phyloP scores from a whole-genome alignment of 2,113 vertebrate genomes.

The Gallinago paraguaiae region DNA sequence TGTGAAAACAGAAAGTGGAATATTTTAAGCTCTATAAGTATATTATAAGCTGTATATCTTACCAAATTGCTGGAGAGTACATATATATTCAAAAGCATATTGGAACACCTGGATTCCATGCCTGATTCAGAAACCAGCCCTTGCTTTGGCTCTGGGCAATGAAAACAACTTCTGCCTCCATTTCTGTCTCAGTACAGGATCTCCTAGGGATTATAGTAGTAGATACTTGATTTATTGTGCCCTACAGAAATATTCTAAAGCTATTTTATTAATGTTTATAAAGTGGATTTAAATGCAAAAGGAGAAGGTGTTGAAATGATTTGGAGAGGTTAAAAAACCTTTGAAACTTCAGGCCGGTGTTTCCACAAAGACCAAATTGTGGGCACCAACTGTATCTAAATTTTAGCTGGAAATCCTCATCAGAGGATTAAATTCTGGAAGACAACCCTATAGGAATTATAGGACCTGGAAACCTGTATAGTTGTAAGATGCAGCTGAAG shows the following conservation, averaged over 20 bases:
- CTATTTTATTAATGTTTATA: background rate
- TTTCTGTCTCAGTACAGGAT: background rate
- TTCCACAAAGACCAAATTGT: background rate
- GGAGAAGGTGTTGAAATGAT: background rate
- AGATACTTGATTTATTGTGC: background rate
- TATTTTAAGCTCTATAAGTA: background rate
- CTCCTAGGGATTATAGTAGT: background rate
- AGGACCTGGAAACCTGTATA: background rate
- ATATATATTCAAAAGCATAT: background rate
- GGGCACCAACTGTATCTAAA: background rate
- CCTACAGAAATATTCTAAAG: background rate
- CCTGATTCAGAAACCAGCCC: background rate
- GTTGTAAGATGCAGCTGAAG: background rate
- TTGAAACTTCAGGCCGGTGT: background rate
- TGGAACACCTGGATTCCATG: background rate
- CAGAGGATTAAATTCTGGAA: background rate
- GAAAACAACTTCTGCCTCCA: background rate
- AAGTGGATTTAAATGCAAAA: background rate
- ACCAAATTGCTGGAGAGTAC: background rate
- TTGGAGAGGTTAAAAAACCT: background rate
- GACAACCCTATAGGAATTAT: background rate
- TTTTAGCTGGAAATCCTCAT: background rate
- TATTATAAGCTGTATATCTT: background rate
- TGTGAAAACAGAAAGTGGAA: conserved; percentile 32
- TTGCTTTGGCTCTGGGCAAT: background rate